Evolutionary conservation across 2,888 invertebrate genomes (phyloP).

Genomic region (Tenodera sinensis): DNA sequence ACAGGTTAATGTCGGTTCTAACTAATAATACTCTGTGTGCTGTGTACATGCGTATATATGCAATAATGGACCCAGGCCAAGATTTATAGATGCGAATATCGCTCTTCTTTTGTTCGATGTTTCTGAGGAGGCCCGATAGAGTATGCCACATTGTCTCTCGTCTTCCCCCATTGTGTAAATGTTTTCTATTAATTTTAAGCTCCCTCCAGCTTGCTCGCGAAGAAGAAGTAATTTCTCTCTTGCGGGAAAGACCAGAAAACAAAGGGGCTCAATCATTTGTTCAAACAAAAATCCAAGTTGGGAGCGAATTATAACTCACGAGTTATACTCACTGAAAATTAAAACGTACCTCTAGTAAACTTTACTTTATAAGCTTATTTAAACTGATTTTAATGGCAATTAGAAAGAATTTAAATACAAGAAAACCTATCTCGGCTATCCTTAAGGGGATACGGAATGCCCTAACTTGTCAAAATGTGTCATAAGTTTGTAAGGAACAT

Average conservation of each 20-base stretch:
- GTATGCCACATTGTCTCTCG: slow-evolving; percentile 13
- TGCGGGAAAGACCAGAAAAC: neutral
- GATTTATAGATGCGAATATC: slow-evolving; percentile 20
- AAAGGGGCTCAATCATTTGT: slow-evolving; percentile 13
- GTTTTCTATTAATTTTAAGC: slow-evolving; percentile 21
- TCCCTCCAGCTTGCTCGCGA: neutral
- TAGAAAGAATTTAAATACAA: no score
- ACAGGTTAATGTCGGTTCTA: neutral
- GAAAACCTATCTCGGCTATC: no score
- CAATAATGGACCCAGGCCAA: slow-evolving; percentile 17
- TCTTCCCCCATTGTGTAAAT: slow-evolving; percentile 12
- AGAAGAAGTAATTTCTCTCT: neutral
- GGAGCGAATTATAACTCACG: neutral
- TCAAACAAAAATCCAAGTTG: slow-evolving; percentile 4
- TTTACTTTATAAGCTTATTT: no score
- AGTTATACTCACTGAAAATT: neutral
- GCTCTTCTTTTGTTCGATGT: slow-evolving; percentile 17
- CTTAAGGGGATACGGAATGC: no score
- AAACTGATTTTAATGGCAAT: no score
- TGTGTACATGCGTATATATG: neutral
- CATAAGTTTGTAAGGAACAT: no score
- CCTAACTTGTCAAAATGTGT: no score
- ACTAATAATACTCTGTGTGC: neutral
- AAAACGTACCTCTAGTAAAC: neutral
- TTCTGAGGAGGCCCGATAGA: slow-evolving; percentile 7